Conservation (phyloP, 2,888 invertebrate genomes). For the Conus canariensis region DNA sequence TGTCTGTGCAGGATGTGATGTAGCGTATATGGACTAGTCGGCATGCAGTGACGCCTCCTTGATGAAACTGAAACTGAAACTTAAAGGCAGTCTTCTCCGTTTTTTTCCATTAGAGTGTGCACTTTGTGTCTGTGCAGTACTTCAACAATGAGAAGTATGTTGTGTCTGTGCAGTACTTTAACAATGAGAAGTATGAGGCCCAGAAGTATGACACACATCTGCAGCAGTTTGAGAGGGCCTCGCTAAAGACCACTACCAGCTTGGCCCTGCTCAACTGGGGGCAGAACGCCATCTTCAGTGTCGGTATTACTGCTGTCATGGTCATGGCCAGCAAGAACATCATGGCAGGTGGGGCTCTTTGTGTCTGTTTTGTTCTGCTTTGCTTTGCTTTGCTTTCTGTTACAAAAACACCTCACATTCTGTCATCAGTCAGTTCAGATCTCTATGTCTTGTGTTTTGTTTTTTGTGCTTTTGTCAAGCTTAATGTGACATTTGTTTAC, state of each 20-base stretch:
- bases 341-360: slow-evolving; percentile 84
- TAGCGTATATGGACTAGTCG: too few species aligned
- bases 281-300: slow-evolving; percentile 97
- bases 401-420: too few species aligned
- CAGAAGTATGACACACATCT: slow-evolving; percentile 90
- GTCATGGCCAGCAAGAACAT: slow-evolving; percentile 94
- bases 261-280: slow-evolving; percentile 97
- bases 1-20: too few species aligned
- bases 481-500: not conserved
- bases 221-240: slow-evolving; percentile 91
- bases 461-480: not conserved
- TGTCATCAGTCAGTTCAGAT: not conserved
- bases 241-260: slow-evolving; percentile 95
- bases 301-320: slow-evolving; percentile 95
- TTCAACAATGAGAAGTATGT: slow-evolving; percentile 99
- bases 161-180: slow-evolving; percentile 89
- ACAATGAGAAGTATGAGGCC: slow-evolving; percentile 97
- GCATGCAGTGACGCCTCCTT: too few species aligned
- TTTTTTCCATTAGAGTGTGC: too few species aligned
- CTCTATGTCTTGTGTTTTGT: not conserved
- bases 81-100: too few species aligned
- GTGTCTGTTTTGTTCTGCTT: not conserved
- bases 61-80: too few species aligned
- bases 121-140: slow-evolving; percentile 84
- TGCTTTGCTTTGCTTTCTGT: not conserved